Conservation (phyloP, 2,113 vertebrate species). For the Anhinga anhinga region DNA sequence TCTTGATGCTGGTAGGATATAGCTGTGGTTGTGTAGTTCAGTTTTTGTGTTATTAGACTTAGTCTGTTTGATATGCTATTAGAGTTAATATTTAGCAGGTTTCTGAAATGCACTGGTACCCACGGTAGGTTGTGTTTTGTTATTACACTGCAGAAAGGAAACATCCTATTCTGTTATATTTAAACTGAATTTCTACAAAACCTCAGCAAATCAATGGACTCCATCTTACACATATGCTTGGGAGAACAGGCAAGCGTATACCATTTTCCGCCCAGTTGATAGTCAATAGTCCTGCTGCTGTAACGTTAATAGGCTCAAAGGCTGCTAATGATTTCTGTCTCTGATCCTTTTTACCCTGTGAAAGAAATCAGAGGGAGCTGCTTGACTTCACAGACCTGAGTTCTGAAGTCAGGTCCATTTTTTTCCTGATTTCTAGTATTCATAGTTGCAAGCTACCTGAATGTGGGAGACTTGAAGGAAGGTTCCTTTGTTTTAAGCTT, state of each 20-base stretch:
- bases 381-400: not conserved
- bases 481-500: not conserved
- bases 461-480: not conserved
- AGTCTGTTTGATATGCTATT: not conserved
- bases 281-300: not conserved
- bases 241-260: not conserved
- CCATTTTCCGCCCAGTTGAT: not conserved
- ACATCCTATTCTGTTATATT: not conserved
- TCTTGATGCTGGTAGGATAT: not conserved
- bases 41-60: not conserved
- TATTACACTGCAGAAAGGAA: not conserved
- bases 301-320: not conserved
- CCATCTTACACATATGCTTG: not conserved
- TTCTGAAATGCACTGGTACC: not conserved
- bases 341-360: not conserved
- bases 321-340: not conserved
- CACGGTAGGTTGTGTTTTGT: not conserved
- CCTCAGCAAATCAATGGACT: not conserved
- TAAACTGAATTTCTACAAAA: not conserved
- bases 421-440: not conserved
- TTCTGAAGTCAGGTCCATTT: not conserved
- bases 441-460: not conserved
- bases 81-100: not conserved
- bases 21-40: not conserved
- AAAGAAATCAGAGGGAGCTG: not conserved